Evolutionary conservation across 2,797 vertebrate species (phyloP), one percentile per base, ranked within the genome.

Genomic region (Bothrops alternatus): DNA sequence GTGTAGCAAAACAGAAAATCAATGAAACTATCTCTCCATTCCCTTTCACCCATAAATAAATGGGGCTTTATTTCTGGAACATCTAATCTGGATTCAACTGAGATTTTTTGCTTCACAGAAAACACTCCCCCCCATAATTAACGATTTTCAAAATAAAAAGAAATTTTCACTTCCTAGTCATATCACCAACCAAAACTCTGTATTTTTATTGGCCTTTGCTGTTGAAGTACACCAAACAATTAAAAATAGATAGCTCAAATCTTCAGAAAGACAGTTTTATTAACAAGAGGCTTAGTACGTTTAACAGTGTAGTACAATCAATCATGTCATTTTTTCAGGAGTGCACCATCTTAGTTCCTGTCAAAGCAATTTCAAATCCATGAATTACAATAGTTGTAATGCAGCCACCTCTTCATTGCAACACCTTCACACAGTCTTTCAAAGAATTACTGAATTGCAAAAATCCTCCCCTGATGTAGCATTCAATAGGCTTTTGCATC

Each of bases 201-300:
- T 88, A 95, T 93, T 96, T 96, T 96, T 94, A 96, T 93, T 93
- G 25, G 95, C 95, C 95, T 96, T 97, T 97, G 94, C 94, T 95
- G 95, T 96, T 97, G 95, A 97, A 97, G 94, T 95, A 97, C 94
- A 97, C 93, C 96, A 96, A 93, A 97, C 95, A 93, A 94, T 97
- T 97, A 96, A 97, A 91, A 97, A 97, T 95, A 96, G 95, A 93
- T 94, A 96, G 97, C 95, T 95, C 96, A 92, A 96, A 96, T 96
- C 95, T 98, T 97, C 96, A 97, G 96, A 97, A 98, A 97, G 98
- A 97, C 98, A 98, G 98, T 98, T 99, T 99, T 99, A 99, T 99
- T 99, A 98, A 98, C 98, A 98, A 98, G 98, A 98, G 97, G 98
- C 97, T 97, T 97, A 97, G 97, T 97, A 88, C 91, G 96, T 97